These are phyloP conservation scores for Tanytarsus gracilentus DNA, from an alignment of 2,888 invertebrate species.

Conservation along the genomic window DNA sequence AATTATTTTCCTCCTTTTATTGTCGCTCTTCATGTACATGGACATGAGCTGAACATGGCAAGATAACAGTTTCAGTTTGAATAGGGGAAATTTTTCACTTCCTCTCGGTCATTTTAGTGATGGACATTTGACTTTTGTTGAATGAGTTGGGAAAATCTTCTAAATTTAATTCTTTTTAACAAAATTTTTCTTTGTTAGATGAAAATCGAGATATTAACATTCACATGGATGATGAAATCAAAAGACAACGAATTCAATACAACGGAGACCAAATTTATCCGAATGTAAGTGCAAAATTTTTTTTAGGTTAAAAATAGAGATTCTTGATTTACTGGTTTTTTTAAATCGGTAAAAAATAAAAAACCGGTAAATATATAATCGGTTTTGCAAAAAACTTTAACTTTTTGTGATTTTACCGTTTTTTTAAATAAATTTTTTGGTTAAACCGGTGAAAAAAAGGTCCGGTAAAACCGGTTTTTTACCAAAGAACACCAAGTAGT, in stretches of 20 bases:
- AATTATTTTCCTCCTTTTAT: not conserved
- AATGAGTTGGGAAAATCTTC: not conserved
- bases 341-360: not conserved
- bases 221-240: conserved; percentile 70
- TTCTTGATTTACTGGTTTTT: not conserved
- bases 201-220: conserved; percentile 83
- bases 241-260: conserved; percentile 78
- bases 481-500: not conserved
- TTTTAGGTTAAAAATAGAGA: not conserved
- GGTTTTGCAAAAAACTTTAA: not conserved
- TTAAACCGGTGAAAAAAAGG: not conserved
- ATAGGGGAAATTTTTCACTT: conserved; percentile 17
- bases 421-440: too few relatives aligned
- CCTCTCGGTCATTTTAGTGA: not conserved
- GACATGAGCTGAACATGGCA: not conserved
- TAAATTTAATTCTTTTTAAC: not conserved
- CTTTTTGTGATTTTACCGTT: too few relatives aligned
- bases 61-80: not conserved
- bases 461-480: not conserved
- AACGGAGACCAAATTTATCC: conserved; percentile 84
- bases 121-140: conserved; percentile 13
- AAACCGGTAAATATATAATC: not conserved
- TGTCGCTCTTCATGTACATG: not conserved
- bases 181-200: conserved; percentile 49
- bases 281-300: conserved; percentile 57